Conservation (phyloP, 2,888 invertebrate genomes). For the Drosophila acutilabella region DNA sequence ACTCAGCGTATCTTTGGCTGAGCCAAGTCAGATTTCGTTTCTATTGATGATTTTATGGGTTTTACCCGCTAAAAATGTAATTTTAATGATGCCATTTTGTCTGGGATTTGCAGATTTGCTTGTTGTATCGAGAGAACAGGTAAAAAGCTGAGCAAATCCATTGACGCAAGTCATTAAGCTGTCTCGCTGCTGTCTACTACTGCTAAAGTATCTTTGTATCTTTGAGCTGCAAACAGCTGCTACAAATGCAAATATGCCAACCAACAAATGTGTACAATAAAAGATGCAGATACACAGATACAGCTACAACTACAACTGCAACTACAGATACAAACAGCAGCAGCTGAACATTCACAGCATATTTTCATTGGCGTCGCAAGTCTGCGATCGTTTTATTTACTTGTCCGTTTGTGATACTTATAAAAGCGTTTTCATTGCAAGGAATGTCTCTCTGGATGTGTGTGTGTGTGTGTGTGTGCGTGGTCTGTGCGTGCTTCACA, state of each 20-base stretch:
- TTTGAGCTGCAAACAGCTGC: slow-evolving; percentile 36
- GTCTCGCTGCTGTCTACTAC: slow-evolving; percentile 69
- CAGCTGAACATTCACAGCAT: slow-evolving; percentile 68
- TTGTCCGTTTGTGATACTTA: slow-evolving; percentile 53
- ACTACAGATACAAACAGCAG: slow-evolving; percentile 35
- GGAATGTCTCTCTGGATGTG: slow-evolving; percentile 43
- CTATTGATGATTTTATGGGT: slow-evolving; percentile 79
- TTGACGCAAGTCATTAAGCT: slow-evolving; percentile 70
- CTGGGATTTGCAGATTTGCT: slow-evolving; percentile 34
- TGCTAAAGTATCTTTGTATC: slow-evolving; percentile 26
- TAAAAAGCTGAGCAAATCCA: slow-evolving; percentile 60
- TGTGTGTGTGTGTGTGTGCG: slow-evolving; percentile 29
- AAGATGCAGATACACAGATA: slow-evolving; percentile 20
- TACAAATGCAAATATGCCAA: slow-evolving; percentile 30
- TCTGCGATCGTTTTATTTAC: slow-evolving; percentile 76
- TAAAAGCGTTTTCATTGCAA: slow-evolving; percentile 72
- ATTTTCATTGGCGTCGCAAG: slow-evolving; percentile 82
- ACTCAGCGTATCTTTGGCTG: background rate
- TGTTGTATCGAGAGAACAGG: slow-evolving; percentile 28
- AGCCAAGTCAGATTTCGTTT: slow-evolving; percentile 14
- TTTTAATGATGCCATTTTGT: slow-evolving; percentile 68
- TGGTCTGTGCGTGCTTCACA: slow-evolving; percentile 26
- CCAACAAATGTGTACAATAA: slow-evolving; percentile 9
- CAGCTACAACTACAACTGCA: slow-evolving; percentile 24
- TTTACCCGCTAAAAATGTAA: slow-evolving; percentile 70